Base-by-base conservation (phyloP, 2,113 vertebrate species). In the Gnathonemus longibarbis region DNA sequence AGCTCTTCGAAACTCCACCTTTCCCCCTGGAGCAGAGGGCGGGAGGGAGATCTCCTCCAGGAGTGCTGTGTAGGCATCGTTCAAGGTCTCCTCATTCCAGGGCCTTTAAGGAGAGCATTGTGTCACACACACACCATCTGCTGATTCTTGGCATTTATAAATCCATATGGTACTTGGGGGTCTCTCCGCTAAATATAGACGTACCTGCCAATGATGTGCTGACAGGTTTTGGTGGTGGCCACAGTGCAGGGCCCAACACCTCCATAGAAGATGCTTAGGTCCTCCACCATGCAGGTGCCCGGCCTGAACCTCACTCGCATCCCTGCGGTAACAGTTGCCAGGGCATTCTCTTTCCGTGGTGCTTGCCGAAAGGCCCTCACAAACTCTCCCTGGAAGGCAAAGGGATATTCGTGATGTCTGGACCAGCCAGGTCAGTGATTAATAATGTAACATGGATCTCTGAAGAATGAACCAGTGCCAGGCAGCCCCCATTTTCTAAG, bases 361-460 rank as follows among this genome's bases (percentile, higher is more conserved):
- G 97, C 98, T 91, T 98, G 97, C 45, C 97, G 96, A 92, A 97
- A 97, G 19, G 96, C 96, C 74, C 95, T 94, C 1, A 98, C 92
- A 66, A 97, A 95, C 93, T 98, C 97, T 87, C 96, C 94, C 98
- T 99, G 94, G 11, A 92, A 87, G 90, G 90, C 90, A 90, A 3
- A 86, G 2, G 2, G 45, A 6, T 39, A 58, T 11, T 27, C 13
- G 24, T 42, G 58, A 77, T 27, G 15, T 8, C 11, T 9, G 8
- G n/a, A 84, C 17, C 5, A 46, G 10, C 45, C 3, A 10, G 7
- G 83, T 24, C 83, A 84, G 6, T 84, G 83, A 46, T 24, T 84
- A 42, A 84, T 48, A 84, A 84, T 19, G 1, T 21, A 35, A 46
- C 2, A 21, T n/a, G 39, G 35, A 83, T 45, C 66, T 74, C 27